Evolutionary conservation across 2,888 invertebrate genomes (phyloP).

Genomic region (Cheilosia impressa): DNA sequence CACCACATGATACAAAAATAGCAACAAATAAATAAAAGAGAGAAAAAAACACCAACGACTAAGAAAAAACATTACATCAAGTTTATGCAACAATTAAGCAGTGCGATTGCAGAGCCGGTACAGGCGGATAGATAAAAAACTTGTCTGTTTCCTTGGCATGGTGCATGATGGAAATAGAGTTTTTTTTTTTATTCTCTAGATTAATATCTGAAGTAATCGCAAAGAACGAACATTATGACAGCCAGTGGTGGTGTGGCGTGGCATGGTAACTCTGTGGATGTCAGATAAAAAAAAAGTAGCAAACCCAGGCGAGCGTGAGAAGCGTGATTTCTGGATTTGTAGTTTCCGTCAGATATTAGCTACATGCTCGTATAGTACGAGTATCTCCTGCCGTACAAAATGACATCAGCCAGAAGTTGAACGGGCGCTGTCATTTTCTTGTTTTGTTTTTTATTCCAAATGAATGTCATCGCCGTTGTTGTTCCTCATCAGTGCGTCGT

Average conservation of each 20-base stretch:
- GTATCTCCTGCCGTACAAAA: conserved; percentile 34
- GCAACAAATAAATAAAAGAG: conserved; percentile 6
- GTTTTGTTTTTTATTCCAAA: conserved; percentile 40
- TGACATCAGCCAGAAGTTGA: conserved; percentile 65
- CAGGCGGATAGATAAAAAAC: conserved; percentile 38
- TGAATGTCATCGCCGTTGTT: conserved; percentile 49
- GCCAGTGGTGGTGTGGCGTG: background rate
- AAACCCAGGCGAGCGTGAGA: conserved; percentile 70
- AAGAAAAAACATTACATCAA: conserved; percentile 26
- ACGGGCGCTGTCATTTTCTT: conserved; percentile 49
- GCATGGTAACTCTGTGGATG: conserved; percentile 26
- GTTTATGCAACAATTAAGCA: conserved; percentile 65
- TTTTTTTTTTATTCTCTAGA: conserved; percentile 39
- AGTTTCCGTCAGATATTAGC: conserved; percentile 59
- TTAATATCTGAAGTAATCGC: conserved; percentile 37
- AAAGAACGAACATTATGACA: conserved; percentile 28
- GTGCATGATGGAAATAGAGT: conserved; percentile 31
- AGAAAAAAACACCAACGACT: background rate
- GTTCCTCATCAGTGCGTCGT: conserved; percentile 39
- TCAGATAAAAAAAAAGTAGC: conserved; percentile 15
- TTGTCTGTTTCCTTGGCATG: conserved; percentile 43
- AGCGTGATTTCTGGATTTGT: conserved; percentile 70
- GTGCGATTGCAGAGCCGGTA: conserved; percentile 29
- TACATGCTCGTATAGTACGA: too few relatives aligned
- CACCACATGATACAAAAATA: conserved; percentile 33